A percentile compares a stretch with the other conserved stretches of the same genome.
These are phyloP conservation scores for Pelvicachromis taeniatus DNA, from an alignment of 2,113 vertebrate genomes.

Conservation along the genomic window DNA sequence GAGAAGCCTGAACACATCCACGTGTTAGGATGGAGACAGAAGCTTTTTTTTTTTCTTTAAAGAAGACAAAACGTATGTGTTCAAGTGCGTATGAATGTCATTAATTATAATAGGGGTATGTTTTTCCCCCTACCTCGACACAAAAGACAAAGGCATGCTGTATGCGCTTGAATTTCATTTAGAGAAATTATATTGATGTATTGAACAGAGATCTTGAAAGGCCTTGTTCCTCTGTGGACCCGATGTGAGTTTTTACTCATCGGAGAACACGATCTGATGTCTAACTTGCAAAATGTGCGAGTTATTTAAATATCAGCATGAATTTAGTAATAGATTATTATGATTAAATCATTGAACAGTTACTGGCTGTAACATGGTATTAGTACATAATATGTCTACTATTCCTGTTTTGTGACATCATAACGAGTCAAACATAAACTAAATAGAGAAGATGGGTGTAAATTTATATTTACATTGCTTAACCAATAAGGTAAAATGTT, in stretches of 20 bases:
- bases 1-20: constrained; percentile 18
- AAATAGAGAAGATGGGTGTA: background rate
- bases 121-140: background rate
- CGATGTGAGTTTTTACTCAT: background rate
- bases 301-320: constrained; percentile 39
- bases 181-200: constrained; percentile 2
- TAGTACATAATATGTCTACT: background rate
- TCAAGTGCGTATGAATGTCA: constrained; percentile 19
- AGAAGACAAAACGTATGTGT: constrained; percentile 30
- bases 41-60: background rate
- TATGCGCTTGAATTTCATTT: constrained; percentile 11
- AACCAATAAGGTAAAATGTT: background rate
- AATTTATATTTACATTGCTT: background rate
- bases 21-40: background rate
- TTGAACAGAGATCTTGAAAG: background rate
- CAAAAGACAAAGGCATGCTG: background rate
- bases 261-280: constrained; percentile 32
- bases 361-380: background rate
- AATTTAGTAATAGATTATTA: background rate
- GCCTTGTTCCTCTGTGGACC: background rate
- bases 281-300: constrained; percentile 26
- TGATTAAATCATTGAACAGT: background rate
- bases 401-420: background rate
- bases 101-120: constrained; percentile 25
- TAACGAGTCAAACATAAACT: background rate